Conservation (phyloP, 2,888 invertebrate genomes). For the Mermis nigrescens region DNA sequence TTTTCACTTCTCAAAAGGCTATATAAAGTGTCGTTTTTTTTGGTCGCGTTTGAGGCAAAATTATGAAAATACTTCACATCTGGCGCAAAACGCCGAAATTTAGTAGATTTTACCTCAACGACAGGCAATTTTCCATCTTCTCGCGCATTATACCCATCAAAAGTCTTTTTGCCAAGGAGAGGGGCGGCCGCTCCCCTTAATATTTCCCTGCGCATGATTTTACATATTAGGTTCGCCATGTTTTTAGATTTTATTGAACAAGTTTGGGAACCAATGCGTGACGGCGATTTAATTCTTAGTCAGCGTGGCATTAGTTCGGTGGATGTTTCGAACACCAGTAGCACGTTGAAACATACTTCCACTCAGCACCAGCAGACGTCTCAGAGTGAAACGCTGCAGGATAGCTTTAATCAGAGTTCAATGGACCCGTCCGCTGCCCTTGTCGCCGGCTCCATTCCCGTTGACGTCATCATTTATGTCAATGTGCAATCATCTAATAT, state of each 20-base stretch:
- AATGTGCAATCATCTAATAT: slow-evolving; percentile 93
- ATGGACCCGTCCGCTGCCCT: slow-evolving; percentile 13
- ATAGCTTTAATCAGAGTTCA: not conserved
- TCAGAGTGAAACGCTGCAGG: not conserved
- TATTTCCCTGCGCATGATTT: no score
- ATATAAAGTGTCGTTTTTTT: no score
- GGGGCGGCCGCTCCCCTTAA: no score
- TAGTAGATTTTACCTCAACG: no score
- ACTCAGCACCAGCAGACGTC: not conserved
- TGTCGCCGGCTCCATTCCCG: slow-evolving; percentile 56
- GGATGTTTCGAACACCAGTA: slow-evolving; percentile 15
- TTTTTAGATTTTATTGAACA: slow-evolving; percentile 59
- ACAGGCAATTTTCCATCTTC: no score
- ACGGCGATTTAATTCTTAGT: no score
- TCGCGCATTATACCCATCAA: no score
- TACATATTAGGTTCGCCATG: not conserved
- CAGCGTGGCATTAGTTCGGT: slow-evolving; percentile 54
- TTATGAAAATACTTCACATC: no score
- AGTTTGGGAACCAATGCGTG: slow-evolving; percentile 69
- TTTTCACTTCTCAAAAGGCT: no score
- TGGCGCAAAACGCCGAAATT: no score
- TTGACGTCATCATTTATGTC: slow-evolving; percentile 93
- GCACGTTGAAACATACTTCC: slow-evolving; percentile 15
- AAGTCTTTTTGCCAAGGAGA: no score
- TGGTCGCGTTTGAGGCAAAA: no score